Evolutionary conservation across 2,797 vertebrate species (phyloP).

Genomic region (Amblyraja radiata): DNA sequence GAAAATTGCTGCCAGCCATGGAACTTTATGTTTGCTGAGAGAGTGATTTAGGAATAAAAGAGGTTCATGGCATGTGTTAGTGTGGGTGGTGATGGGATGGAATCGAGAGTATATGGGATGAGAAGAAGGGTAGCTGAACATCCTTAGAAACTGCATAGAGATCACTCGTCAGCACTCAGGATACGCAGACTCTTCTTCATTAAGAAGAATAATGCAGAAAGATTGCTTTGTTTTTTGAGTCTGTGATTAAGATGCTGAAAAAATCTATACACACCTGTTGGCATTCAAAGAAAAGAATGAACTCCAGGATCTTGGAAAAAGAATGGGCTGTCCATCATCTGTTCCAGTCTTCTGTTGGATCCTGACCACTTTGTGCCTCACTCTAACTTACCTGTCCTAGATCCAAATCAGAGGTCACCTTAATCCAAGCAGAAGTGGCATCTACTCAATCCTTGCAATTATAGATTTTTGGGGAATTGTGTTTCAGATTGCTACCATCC

Average conservation of each 20-base stretch:
- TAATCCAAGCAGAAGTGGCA: background rate
- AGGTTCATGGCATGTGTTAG: background rate
- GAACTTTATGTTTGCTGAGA: background rate
- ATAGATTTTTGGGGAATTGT: background rate
- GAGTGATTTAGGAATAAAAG: background rate
- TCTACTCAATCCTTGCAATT: background rate
- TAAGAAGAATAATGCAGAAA: background rate
- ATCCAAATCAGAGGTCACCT: background rate
- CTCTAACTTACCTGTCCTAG: background rate
- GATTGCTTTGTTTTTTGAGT: background rate
- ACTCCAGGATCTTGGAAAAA: background rate
- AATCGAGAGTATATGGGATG: background rate
- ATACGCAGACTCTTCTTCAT: background rate
- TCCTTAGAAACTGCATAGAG: background rate
- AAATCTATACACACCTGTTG: background rate
- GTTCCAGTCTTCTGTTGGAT: background rate
- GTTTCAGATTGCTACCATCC: background rate
- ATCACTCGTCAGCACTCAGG: background rate
- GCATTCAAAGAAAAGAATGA: background rate
- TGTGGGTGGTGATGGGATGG: background rate
- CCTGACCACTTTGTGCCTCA: background rate
- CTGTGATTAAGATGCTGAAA: background rate
- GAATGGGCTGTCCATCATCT: background rate
- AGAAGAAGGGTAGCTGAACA: background rate
- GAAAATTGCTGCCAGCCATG: background rate